Percentiles rank a stretch among this genome's conserved stretches.
These are phyloP conservation scores for Cabera pusaria DNA, from an alignment of 2,888 invertebrate genomes.

Conservation along the genomic window DNA sequence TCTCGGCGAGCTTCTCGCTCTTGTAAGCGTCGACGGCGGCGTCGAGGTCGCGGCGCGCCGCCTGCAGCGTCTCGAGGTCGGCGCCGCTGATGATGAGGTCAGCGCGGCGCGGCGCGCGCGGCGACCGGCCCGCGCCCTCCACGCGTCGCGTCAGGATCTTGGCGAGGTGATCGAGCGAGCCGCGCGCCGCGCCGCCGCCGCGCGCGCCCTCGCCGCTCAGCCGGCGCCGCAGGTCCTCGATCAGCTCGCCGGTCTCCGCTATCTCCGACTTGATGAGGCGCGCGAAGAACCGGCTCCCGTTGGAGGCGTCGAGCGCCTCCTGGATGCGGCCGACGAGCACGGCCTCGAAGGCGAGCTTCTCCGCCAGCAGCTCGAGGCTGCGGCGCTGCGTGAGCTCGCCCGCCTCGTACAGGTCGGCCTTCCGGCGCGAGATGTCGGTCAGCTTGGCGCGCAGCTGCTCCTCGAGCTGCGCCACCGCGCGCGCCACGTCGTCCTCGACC, in stretches of 20 bases:
- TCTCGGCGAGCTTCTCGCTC: slow-evolving; percentile 86
- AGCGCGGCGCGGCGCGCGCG: slow-evolving; percentile 51
- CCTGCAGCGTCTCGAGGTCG: slow-evolving; percentile 77
- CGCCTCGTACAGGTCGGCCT: slow-evolving; percentile 85
- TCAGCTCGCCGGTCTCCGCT: slow-evolving; percentile 89
- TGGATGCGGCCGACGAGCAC: slow-evolving; percentile 87
- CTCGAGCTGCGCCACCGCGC: slow-evolving; percentile 86
- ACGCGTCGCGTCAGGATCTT: slow-evolving; percentile 89
- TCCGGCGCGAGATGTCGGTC: slow-evolving; percentile 86
- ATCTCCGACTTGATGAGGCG: slow-evolving; percentile 87
- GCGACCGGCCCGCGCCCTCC: slow-evolving; percentile 60
- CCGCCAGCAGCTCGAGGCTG: slow-evolving; percentile 88
- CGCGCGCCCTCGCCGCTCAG: slow-evolving; percentile 81
- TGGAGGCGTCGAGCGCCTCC: slow-evolving; percentile 85
- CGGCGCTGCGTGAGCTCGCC: slow-evolving; percentile 87
- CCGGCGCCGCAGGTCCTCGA: slow-evolving; percentile 87
- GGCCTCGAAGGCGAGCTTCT: slow-evolving; percentile 91
- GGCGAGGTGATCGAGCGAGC: slow-evolving; percentile 88
- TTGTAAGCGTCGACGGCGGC: slow-evolving; percentile 86
- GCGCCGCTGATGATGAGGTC: slow-evolving; percentile 70
- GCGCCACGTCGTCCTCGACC: slow-evolving; percentile 75
- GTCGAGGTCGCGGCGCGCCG: slow-evolving; percentile 84
- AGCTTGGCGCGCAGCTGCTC: slow-evolving; percentile 87
- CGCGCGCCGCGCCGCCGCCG: slow-evolving; percentile 60
- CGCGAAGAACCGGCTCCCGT: slow-evolving; percentile 83